A percentile compares a stretch with the other conserved stretches of the same genome.
These are phyloP conservation scores for Tiphia femorata DNA, from an alignment of 2,888 invertebrate species.

Conservation along the genomic window DNA sequence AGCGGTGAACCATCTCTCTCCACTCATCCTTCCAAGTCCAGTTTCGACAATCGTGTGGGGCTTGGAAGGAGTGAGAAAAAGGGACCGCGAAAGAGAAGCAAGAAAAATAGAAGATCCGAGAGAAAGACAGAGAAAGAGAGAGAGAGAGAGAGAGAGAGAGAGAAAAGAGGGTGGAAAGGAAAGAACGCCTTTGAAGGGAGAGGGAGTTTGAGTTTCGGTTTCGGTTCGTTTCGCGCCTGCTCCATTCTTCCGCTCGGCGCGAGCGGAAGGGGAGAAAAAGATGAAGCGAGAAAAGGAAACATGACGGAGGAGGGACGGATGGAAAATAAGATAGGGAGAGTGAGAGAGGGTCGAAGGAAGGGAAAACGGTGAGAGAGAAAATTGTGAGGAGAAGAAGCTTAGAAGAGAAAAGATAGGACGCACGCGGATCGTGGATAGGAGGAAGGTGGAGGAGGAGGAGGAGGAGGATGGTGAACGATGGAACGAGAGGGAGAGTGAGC, in stretches of 20 bases:
- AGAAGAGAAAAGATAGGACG: too few relatives aligned
- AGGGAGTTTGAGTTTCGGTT: slow-evolving; percentile 41
- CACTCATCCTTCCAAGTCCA: too few relatives aligned
- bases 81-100: slow-evolving; percentile 3
- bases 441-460: too few relatives aligned
- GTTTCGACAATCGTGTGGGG: slow-evolving; percentile 40
- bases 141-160: background rate
- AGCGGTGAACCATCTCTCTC: slow-evolving; percentile 39
- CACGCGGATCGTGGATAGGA: too few relatives aligned
- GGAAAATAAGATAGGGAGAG: too few relatives aligned
- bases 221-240: slow-evolving; percentile 54
- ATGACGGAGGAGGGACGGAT: too few relatives aligned
- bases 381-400: too few relatives aligned
- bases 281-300: slow-evolving; percentile 7
- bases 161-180: background rate
- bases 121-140: background rate
- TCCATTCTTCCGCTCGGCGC: slow-evolving; percentile 32
- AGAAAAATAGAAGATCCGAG: background rate
- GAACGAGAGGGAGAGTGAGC: too few relatives aligned
- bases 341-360: too few relatives aligned
- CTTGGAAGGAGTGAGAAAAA: slow-evolving; percentile 7
- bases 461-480: too few relatives aligned
- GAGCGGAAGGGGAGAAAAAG: slow-evolving; percentile 29
- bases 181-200: background rate
- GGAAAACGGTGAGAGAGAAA: too few relatives aligned